These are phyloP conservation scores for Campylorhamphus procurvoides DNA, from an alignment of 2,113 vertebrate genomes.

Conservation along the genomic window DNA sequence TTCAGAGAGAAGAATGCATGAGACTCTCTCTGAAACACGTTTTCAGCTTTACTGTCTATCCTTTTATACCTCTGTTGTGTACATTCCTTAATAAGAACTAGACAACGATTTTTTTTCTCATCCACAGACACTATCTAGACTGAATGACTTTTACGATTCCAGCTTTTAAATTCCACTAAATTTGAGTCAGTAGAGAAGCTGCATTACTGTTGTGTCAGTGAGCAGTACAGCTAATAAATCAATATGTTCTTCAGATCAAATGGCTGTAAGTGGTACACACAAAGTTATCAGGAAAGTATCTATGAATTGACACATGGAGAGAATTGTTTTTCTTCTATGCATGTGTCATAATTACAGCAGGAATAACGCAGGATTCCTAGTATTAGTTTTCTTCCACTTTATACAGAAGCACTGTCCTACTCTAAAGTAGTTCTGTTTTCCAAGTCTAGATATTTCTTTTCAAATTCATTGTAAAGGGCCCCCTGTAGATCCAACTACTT, in stretches of 20 bases:
- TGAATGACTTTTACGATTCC: neutral
- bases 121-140: neutral
- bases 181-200: neutral
- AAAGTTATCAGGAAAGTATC: neutral
- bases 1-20: neutral
- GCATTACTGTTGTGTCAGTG: neutral
- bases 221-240: neutral
- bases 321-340: neutral
- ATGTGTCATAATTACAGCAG: neutral
- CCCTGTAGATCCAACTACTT: neutral
- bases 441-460: neutral
- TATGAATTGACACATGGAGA: neutral
- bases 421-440: neutral
- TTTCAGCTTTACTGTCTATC: neutral
- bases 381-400: neutral
- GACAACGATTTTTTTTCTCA: neutral
- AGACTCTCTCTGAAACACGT: neutral
- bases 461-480: neutral
- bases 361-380: neutral
- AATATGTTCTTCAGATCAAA: neutral
- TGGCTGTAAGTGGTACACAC: neutral
- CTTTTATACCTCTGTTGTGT: neutral
- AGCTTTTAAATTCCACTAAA: neutral
- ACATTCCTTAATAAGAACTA: neutral
- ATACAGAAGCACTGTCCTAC: neutral